These are phyloP conservation scores for Dicrostonyx torquatus DNA, from an alignment of 2,797 vertebrate species.

Conservation along the genomic window DNA sequence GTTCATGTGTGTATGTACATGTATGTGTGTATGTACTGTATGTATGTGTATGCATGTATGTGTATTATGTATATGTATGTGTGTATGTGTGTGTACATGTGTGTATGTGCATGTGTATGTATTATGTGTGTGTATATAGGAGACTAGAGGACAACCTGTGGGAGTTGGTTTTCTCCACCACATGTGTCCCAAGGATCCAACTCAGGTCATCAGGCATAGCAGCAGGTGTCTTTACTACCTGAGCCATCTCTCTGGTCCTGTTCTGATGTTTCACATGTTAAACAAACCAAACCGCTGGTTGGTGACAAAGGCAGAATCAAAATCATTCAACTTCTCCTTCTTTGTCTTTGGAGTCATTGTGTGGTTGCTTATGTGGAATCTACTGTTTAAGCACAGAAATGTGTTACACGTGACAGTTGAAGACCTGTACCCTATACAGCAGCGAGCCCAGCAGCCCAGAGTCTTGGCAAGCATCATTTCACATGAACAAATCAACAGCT, in stretches of 20 bases:
- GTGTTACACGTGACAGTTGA: fast-evolving
- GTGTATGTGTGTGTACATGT: background rate
- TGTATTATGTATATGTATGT: no score
- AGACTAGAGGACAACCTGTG: background rate
- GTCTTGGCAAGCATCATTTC: background rate
- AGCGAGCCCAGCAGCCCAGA: fast-evolving
- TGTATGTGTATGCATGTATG: background rate
- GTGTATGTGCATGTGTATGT: background rate
- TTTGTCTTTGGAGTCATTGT: background rate
- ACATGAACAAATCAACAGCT: fast-evolving
- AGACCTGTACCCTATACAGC: background rate
- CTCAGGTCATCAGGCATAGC: background rate
- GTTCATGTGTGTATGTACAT: no score
- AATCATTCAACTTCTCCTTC: background rate
- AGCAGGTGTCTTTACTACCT: background rate
- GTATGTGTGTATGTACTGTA: background rate
- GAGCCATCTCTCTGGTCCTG: background rate
- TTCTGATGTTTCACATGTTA: background rate
- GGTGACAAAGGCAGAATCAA: background rate
- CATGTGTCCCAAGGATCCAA: background rate
- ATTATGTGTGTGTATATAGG: background rate
- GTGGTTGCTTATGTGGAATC: background rate
- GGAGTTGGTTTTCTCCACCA: background rate
- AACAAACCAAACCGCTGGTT: background rate
- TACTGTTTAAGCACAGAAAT: background rate